Evolutionary conservation across 2,797 vertebrate genomes (phyloP).

Genomic region (Synanceia verrucosa): DNA sequence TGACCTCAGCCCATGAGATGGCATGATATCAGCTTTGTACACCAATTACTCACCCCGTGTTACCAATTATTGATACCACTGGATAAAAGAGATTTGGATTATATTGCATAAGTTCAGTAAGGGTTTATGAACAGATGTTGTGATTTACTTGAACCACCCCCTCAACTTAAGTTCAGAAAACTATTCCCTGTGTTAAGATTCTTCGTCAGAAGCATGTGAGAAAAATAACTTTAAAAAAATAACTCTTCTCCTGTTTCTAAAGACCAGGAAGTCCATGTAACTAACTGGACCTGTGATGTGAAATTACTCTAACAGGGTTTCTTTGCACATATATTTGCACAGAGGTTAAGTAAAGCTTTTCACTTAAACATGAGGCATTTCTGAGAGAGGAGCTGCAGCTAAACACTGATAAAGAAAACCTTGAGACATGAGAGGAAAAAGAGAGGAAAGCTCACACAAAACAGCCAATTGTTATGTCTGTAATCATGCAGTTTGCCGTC

Average conservation of each 20-base stretch:
- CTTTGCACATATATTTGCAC: background rate
- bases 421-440: background rate
- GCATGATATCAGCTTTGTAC: background rate
- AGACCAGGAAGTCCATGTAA: background rate
- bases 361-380: background rate
- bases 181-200: background rate
- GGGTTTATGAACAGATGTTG: background rate
- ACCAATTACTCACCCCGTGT: background rate
- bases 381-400: background rate
- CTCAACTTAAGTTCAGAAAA: background rate
- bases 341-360: no score
- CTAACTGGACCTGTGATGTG: background rate
- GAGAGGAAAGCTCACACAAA: background rate
- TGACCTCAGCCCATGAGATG: slow-evolving; percentile 31
- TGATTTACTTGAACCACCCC: background rate
- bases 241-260: background rate
- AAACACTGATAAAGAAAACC: background rate
- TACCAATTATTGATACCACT: background rate
- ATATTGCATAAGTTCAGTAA: background rate
- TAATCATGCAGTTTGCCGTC: no score
- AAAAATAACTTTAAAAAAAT: no score
- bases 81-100: background rate
- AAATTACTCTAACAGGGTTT: background rate
- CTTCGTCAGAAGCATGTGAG: background rate
- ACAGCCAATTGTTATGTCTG: no score